phyloP scores from a whole-genome alignment of 2,797 vertebrate species.

The Mergus octosetaceus region DNA sequence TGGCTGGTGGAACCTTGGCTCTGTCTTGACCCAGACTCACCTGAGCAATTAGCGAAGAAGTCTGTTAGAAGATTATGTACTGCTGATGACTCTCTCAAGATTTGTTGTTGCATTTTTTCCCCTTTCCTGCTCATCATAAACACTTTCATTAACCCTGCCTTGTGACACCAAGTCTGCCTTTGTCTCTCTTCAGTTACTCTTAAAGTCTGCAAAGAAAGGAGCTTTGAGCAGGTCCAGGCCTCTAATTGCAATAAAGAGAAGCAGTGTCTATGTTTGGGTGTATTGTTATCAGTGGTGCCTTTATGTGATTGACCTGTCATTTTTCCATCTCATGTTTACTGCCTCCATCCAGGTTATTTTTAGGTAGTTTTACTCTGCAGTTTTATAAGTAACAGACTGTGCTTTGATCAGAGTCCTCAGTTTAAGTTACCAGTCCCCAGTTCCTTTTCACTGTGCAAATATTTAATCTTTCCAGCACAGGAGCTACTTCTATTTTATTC shows the following conservation, averaged over 20 bases:
- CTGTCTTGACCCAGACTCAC: constrained; percentile 17
- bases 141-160: neutral
- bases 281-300: neutral
- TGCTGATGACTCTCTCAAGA: neutral
- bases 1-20: neutral
- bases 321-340: constrained; percentile 10
- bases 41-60: neutral
- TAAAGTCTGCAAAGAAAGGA: neutral
- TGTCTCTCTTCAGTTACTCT: neutral
- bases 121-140: neutral
- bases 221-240: neutral
- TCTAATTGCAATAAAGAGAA: neutral
- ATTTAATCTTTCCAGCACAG: constrained; percentile 47
- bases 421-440: constrained; percentile 38
- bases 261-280: neutral
- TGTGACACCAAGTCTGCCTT: neutral
- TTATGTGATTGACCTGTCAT: neutral
- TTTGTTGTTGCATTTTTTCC: neutral
- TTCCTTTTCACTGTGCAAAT: constrained; percentile 38
- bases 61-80: neutral
- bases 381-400: constrained; percentile 52
- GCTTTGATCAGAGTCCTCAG: constrained; percentile 58
- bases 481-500: constrained; percentile 6
- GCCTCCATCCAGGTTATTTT: constrained; percentile 55
- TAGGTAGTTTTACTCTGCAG: constrained; percentile 32